phyloP scores from a whole-genome alignment of 2,113 vertebrate species.

The Trinectes maculatus region DNA sequence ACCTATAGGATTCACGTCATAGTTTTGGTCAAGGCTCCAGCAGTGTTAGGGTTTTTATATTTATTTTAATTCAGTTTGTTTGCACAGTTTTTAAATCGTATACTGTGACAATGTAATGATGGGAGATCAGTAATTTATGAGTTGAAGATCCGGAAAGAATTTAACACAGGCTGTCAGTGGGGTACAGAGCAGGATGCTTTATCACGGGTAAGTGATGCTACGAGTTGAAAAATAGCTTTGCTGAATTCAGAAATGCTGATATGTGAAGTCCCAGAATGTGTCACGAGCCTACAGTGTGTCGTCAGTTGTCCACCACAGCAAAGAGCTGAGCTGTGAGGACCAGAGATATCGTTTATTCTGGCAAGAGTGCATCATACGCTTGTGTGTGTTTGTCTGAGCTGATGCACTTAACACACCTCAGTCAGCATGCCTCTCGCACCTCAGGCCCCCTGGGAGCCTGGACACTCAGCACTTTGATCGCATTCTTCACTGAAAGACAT shows the following conservation, averaged over 20 bases:
- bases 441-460: conserved; percentile 18
- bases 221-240: conserved; percentile 40
- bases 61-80: background rate
- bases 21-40: background rate
- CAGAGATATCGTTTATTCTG: conserved; percentile 35
- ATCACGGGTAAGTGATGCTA: conserved; percentile 13
- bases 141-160: no score
- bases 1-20: background rate
- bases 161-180: no score
- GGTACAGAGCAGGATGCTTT: background rate
- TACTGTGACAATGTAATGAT: background rate
- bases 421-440: conserved; percentile 5
- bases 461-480: conserved; percentile 35
- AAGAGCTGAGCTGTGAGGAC: conserved; percentile 53
- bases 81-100: background rate
- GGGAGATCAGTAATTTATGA: background rate
- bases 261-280: conserved; percentile 29
- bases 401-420: conserved; percentile 22
- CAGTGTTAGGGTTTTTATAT: background rate
- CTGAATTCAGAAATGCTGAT: conserved; percentile 49
- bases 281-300: conserved; percentile 24
- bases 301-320: conserved; percentile 2
- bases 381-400: background rate
- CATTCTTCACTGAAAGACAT: conserved; percentile 45
- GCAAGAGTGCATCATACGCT: conserved; percentile 22